phyloP scores from a whole-genome alignment of 2,113 vertebrate genomes.

The Aythya baeri region DNA sequence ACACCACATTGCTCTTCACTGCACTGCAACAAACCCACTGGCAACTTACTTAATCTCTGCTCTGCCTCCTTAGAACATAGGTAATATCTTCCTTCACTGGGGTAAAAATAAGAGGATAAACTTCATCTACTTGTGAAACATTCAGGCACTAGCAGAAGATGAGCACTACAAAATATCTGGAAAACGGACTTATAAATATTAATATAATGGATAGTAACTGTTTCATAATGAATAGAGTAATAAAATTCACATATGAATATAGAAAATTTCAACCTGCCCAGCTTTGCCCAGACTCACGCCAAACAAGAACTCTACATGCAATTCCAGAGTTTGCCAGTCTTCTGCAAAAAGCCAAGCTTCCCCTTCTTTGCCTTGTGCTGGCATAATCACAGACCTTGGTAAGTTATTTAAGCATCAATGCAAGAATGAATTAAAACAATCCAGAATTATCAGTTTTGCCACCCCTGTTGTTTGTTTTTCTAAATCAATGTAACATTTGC shows the following conservation, averaged over 20 bases:
- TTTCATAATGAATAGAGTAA: background rate
- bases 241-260: background rate
- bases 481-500: background rate
- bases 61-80: rapidly evolving
- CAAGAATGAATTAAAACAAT: background rate
- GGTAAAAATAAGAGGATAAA: background rate
- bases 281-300: background rate
- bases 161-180: background rate
- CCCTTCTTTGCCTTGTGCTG: background rate
- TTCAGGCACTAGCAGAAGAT: background rate
- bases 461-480: background rate
- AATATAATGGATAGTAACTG: too few species aligned
- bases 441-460: background rate
- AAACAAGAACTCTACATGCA: background rate
- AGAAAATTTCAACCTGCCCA: background rate
- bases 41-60: background rate
- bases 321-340: background rate
- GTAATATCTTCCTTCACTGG: background rate
- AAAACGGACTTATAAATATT: background rate
- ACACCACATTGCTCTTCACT: background rate
- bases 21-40: background rate
- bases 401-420: background rate
- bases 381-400: background rate
- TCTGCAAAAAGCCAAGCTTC: background rate
- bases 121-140: background rate